Evolutionary conservation across 1,140 invertebrate genomes (phyloP).

Genomic region (Orchestia grillus): DNA sequence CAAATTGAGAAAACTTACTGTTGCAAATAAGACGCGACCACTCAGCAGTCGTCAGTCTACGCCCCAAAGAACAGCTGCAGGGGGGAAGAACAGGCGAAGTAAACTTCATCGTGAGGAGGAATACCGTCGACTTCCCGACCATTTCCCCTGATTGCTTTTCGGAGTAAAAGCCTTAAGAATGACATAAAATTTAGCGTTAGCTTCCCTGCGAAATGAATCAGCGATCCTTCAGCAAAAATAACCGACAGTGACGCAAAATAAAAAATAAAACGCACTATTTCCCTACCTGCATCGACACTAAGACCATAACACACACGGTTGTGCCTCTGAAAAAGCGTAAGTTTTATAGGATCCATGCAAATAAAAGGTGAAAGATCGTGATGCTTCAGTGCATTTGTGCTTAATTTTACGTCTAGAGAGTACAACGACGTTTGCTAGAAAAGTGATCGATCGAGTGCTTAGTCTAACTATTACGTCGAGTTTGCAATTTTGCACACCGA

Average conservation of each 20-base stretch:
- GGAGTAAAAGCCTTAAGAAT: slow-evolving; percentile 7
- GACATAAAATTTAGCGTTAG: neutral
- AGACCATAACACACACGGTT: neutral
- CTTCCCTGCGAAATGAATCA: neutral
- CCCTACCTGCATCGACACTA: too few relatives aligned
- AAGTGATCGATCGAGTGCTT: too few relatives aligned
- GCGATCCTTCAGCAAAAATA: neutral
- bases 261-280: too few relatives aligned
- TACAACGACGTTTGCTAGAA: too few relatives aligned
- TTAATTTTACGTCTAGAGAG: too few relatives aligned
- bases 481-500: too few relatives aligned
- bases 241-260: neutral
- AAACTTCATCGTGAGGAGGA: neutral
- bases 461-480: too few relatives aligned
- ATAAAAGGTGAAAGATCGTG: too few relatives aligned
- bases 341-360: too few relatives aligned
- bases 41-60: neutral
- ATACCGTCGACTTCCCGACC: neutral
- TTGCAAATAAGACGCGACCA: neutral
- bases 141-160: slow-evolving; percentile 39
- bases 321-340: too few relatives aligned
- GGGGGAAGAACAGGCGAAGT: neutral
- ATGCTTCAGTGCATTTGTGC: too few relatives aligned
- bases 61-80: neutral
- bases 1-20: neutral